Base-by-base conservation (phyloP, 2,113 vertebrate species). In the Brachionichthys hirsutus region DNA sequence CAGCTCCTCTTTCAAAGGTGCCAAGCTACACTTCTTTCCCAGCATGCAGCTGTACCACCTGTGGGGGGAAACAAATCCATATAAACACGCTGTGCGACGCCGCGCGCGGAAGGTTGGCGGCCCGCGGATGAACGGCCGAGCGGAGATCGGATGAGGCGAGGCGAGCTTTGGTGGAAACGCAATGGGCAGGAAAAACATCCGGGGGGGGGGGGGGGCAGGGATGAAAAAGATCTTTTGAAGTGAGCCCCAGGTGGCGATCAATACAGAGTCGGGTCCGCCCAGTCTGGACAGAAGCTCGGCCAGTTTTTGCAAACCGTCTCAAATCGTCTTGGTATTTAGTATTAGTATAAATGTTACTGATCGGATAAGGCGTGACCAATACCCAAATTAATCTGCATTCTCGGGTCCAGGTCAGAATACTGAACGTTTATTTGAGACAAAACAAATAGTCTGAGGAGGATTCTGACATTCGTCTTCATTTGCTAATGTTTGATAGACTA, bases 11-110 rank as follows among this genome's bases (percentile, higher is more conserved):
- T 99, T 99, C 85, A 99, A 80, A 51, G 97, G 97, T 19, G 94
- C 88, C 88, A 99, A 85, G 84, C 95, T 99, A 67, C 97, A 99
- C 79, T 99, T 99, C 83, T 99, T 99, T 49, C 97, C 97, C 91
- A 99, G 87, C 97, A 99, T 99, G 83, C 97, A 99, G 80, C 96
- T 99, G 84, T 99, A 99, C 97, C 96, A 99, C 65, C 97, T 99
- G 92, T 78, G 81, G 64, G 72, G 68, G 72, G 68, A 82, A 22
- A 78, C 47, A 54, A 65, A 70, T 43, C 67, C 38, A 50, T 24
- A 54, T 65, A 50, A 84, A 49, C 15, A 48, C 59, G 60, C 48
- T 62, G 54, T 18, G 42, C 35, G 22, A 16, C 16, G 5, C 35
- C 18, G 46, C 8, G 52, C 35, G 14, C 14, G 14, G 40, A 12